Evolutionary conservation across 1,140 invertebrate genomes (phyloP), one percentile per base, ranked within the genome.

Genomic region (Drosophila parabipectinata): DNA sequence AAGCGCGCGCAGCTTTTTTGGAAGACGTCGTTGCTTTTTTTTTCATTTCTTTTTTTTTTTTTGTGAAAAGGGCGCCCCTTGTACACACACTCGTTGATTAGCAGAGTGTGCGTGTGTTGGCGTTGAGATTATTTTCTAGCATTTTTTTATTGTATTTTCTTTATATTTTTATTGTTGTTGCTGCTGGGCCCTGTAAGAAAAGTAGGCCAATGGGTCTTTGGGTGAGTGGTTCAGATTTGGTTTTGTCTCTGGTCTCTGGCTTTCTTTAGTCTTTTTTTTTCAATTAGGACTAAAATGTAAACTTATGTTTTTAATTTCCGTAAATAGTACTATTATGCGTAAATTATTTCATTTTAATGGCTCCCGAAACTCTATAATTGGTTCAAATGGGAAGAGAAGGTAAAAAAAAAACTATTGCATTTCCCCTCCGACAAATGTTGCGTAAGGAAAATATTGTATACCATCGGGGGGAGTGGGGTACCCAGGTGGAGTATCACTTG

Each of bases 131-230:
- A 87, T 87, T 88, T 87, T 88, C 82, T 79, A 77, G 76, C 82
- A 78, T 76, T 67, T 64, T 82, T 68, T 68, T 73, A 69, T 72
- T 72, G 51, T 68, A 69, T 69, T 55, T 74, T 74, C 32, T 57
- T 47, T 69, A 74, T 72, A 71, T 78, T 84, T 64, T 75, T 79
- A 66, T 87, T 76, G 71, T 87, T 79, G 79, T 87, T 87, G 77
- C 55, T 69, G 78, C 55, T 69, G 78, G 58, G 63, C 28, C 64
- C 83, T 79, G 75, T 71, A 81, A 73, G 72, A 83, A 88, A 88
- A 88, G 79, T 88, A 88, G 83, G 83, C 72, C 83, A 88, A 88
- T 88, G 84, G 83, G 83, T 88, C 84, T 88, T 69, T 88, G 79
- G 83, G 83, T 83, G 79, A 88, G 79, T 83, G 79, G 79, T 83